These are phyloP conservation scores for Notodromas monacha DNA, from an alignment of 2,888 invertebrate species.

Conservation along the genomic window DNA sequence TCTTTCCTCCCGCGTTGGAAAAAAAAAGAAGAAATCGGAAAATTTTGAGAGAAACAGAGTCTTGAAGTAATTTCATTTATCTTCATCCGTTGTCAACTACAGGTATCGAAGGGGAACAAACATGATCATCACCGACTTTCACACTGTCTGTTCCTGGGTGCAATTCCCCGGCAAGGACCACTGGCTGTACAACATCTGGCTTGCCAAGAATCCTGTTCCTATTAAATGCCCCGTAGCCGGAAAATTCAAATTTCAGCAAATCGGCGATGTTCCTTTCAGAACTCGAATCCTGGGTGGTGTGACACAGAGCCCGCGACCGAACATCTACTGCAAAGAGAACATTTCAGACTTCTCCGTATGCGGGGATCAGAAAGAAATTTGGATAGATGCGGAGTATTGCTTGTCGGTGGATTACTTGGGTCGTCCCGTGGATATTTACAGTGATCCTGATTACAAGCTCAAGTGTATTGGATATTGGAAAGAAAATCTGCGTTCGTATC, in stretches of 20 bases:
- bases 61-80: no score
- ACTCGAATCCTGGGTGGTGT: conserved; percentile 85
- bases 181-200: conserved; percentile 56
- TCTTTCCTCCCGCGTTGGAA: no score
- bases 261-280: conserved; percentile 57
- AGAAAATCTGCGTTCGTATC: conserved; percentile 77
- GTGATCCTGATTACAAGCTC: conserved; percentile 80
- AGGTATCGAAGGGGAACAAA: conserved; percentile 45
- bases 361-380: conserved; percentile 74
- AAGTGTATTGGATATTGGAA: conserved; percentile 94
- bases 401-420: conserved; percentile 82
- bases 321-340: conserved; percentile 62
- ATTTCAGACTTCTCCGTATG: conserved; percentile 87
- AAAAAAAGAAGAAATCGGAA: no score
- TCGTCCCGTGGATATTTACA: conserved; percentile 74
- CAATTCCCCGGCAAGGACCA: conserved; percentile 48
- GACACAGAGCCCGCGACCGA: conserved; percentile 65
- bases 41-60: no score
- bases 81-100: no score
- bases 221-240: conserved; percentile 85
- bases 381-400: conserved; percentile 80
- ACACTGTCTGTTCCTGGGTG: conserved; percentile 76
- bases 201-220: conserved; percentile 51
- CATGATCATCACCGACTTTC: conserved; percentile 58
- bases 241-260: conserved; percentile 71